phyloP scores from a whole-genome alignment of 2,888 invertebrate species.

The Ceraclea dissimilis region DNA sequence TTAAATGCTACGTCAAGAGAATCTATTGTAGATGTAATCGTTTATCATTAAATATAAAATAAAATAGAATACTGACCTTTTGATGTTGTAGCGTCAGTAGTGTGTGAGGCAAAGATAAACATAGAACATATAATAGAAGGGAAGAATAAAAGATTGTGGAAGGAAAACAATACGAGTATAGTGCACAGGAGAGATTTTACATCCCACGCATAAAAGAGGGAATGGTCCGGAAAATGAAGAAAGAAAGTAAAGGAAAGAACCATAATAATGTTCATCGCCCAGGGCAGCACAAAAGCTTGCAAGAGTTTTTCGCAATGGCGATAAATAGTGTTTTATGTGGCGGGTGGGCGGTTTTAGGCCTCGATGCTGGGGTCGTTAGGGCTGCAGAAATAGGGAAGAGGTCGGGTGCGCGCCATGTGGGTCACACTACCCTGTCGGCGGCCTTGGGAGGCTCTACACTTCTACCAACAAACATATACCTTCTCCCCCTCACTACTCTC shows the following conservation, averaged over 20 bases:
- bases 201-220: neutral
- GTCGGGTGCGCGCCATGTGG: slow-evolving; percentile 19
- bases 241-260: neutral
- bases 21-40: too few species aligned
- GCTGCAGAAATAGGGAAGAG: slow-evolving; percentile 3
- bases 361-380: slow-evolving; percentile 3
- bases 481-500: slow-evolving; percentile 4
- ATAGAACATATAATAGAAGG: slow-evolving; percentile 1
- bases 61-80: neutral
- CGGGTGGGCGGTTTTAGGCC: slow-evolving; percentile 14
- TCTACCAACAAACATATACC: neutral
- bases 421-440: slow-evolving; percentile 20
- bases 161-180: neutral
- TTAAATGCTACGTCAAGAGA: too few species aligned
- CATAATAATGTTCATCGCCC: slow-evolving; percentile 3
- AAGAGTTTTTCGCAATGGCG: slow-evolving; percentile 16
- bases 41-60: too few species aligned
- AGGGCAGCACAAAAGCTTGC: slow-evolving; percentile 12
- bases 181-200: neutral
- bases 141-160: neutral
- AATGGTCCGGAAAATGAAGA: neutral
- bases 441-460: slow-evolving; percentile 18
- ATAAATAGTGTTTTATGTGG: slow-evolving; percentile 25
- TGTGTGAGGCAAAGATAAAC: neutral
- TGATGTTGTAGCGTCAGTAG: too few species aligned